Evolutionary conservation across 2,888 invertebrate species (phyloP), one percentile per base, ranked within the genome.

Genomic region (Halictus quadricinctus): DNA sequence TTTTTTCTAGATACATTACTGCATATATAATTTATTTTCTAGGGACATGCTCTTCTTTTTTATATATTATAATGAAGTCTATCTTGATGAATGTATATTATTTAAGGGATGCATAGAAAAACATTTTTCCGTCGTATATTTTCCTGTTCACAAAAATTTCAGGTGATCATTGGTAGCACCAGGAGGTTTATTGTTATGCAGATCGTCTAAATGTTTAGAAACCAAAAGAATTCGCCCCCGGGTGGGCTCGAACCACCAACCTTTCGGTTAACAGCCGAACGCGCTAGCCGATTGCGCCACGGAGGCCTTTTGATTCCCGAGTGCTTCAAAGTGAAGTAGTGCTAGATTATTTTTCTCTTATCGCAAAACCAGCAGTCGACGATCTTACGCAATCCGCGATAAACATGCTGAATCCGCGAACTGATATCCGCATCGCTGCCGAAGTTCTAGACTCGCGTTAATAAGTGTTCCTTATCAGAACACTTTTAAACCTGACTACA

Each of bases 221-320:
- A 70, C 12, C 69, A 86, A 96, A 95, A 94, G 92, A 82, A 80
- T 76, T 2, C 97, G 97, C 97, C 97, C 97, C 97, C 97, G 97
- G 98, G 98, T 98, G 98, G 98, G 97, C 97, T 98, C 97, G 98
- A 98, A 98, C 98, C 98, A 98, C 98, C 98, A 98, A 98, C 98
- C 98, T 98, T 98, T 98, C 98, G 98, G 98, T 98, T 98, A 98
- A 98, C 98, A 98, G 98, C 98, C 98, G 98, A 98, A 98, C 98
- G 98, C 98, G 98, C 98, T 98, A 98, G 96, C 98, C 98, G 95
- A 98, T 98, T 98, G 98, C 98, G 98, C 98, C 98, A 98, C 98
- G 97, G 97, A 97, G 97, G 93, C 93, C 12, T 15, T 18, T 79
- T 72, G 69, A 18, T 21, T 12, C 6, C 2, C 7, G 13, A 25